These are phyloP conservation scores for Brachyistius frenatus DNA, from an alignment of 2,113 vertebrate species.

Conservation along the genomic window DNA sequence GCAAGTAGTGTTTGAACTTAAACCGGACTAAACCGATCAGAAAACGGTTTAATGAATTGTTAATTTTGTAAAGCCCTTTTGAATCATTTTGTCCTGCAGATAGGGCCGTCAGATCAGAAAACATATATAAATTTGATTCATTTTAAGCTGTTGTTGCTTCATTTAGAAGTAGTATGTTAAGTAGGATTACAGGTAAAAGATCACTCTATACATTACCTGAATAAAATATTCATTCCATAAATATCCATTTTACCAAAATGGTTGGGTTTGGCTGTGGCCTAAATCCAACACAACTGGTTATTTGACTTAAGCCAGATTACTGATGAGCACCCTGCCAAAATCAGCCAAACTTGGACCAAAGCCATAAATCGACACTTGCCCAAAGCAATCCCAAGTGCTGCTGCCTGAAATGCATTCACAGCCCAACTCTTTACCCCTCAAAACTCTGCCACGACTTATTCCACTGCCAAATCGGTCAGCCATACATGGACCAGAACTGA, in stretches of 20 bases:
- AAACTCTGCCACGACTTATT: constrained; percentile 13
- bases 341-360: constrained; percentile 24
- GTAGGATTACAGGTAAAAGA: background rate
- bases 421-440: constrained; percentile 7
- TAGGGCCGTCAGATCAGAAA: no score
- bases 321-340: constrained; percentile 37
- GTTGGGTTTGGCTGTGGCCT: constrained; percentile 38
- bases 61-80: background rate
- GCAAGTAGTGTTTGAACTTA: background rate
- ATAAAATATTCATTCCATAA: background rate
- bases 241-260: constrained; percentile 30
- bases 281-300: constrained; percentile 46
- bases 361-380: constrained; percentile 33
- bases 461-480: constrained; percentile 38
- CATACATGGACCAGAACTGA: constrained; percentile 27
- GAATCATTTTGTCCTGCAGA: background rate
- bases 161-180: background rate
- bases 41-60: background rate
- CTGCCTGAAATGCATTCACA: constrained; percentile 32
- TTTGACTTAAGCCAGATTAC: constrained; percentile 51
- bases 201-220: background rate
- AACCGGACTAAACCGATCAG: background rate
- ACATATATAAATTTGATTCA: no score
- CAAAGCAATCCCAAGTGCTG: constrained; percentile 39
- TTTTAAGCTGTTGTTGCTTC: background rate